Percentiles rank a stretch among this genome's conserved stretches.
phyloP scores from a whole-genome alignment of 2,888 invertebrate species.

The Meiosimyza platycephala region DNA sequence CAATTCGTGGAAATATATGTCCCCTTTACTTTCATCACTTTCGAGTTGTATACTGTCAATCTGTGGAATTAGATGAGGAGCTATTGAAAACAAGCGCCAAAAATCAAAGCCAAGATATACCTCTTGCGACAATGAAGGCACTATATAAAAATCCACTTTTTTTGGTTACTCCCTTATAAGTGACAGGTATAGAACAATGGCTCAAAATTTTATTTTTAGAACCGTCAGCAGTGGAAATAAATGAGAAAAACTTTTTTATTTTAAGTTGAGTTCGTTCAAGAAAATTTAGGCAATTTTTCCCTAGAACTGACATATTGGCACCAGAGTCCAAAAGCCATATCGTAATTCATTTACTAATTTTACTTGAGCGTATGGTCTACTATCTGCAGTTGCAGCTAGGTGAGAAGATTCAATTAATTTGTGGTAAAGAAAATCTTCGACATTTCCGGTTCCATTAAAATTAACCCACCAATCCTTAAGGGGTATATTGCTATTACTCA shows the following conservation, averaged over 20 bases:
- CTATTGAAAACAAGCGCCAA: neutral
- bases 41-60: no score
- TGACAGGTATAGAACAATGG: conserved; percentile 23
- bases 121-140: conserved; percentile 1
- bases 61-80: no score
- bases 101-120: conserved; percentile 23
- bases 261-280: conserved; percentile 2
- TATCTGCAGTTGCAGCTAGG: conserved; percentile 1
- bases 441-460: neutral
- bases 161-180: conserved; percentile 23
- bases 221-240: conserved; percentile 17
- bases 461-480: neutral
- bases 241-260: neutral
- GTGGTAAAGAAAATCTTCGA: neutral
- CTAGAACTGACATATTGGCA: conserved; percentile 30
- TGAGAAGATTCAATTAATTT: conserved; percentile 17
- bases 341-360: conserved; percentile 5
- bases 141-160: conserved; percentile 14
- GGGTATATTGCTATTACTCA: neutral
- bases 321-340: conserved; percentile 10
- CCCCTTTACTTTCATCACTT: no score
- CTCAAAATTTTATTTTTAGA: no score
- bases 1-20: neutral
- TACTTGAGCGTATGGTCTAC: conserved; percentile 20
- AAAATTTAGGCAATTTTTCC: conserved; percentile 21